Percentiles rank a stretch among this genome's conserved stretches.
These are phyloP conservation scores for Bombus waltoni DNA, from an alignment of 1,140 invertebrate genomes.

Conservation along the genomic window DNA sequence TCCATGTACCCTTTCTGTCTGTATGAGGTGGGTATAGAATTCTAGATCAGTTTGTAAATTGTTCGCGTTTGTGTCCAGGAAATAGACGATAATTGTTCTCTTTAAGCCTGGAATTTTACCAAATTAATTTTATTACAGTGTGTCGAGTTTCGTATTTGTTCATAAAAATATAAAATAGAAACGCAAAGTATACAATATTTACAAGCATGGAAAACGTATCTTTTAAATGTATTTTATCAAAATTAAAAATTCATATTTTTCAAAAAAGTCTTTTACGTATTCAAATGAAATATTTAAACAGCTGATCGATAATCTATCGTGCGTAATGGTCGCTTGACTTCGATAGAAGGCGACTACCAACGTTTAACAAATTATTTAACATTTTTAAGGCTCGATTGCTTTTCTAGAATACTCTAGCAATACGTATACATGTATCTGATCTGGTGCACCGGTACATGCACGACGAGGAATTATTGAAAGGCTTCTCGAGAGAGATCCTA, in stretches of 20 bases:
- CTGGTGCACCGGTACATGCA: not conserved
- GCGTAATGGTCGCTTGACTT: not conserved
- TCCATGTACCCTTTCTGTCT: not conserved
- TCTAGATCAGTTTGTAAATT: not conserved
- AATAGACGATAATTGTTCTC: not conserved
- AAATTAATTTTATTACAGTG: not conserved
- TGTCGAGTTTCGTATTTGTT: not conserved
- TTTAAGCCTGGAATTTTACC: not conserved
- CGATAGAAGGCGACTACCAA: not conserved
- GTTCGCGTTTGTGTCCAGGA: not conserved
- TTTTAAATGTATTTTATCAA: too few species aligned
- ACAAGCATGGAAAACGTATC: not conserved
- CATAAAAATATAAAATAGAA: not conserved
- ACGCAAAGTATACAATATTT: not conserved
- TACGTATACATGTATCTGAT: not conserved
- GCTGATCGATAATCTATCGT: too few species aligned
- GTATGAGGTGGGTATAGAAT: not conserved
- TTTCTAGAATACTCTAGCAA: too few species aligned
- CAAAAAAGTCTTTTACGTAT: too few species aligned
- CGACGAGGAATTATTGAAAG: conserved; percentile 15
- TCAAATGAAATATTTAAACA: too few species aligned
- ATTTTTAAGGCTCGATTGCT: not conserved
- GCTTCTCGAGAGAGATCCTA: conserved; percentile 14
- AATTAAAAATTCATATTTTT: not conserved
- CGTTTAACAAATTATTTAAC: not conserved